phyloP scores from a whole-genome alignment of 2,797 vertebrate genomes.

The Gila robusta region DNA sequence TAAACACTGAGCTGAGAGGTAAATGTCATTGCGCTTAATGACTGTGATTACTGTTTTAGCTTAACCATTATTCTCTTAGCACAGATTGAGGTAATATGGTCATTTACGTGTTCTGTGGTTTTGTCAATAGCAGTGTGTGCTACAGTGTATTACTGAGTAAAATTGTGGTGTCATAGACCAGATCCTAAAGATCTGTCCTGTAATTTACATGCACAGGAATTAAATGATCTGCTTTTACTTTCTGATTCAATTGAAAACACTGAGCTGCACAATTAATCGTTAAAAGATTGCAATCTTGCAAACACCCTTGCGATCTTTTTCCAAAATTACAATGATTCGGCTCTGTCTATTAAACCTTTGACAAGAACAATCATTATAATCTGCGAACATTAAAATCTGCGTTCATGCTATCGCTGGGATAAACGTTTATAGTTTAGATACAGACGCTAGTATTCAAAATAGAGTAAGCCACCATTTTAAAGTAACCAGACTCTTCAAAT shows the following conservation, averaged over 20 bases:
- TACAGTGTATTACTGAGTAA: not conserved
- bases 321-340: not conserved
- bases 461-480: too few relatives aligned
- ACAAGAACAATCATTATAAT: too few relatives aligned
- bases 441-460: too few relatives aligned
- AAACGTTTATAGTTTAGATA: too few relatives aligned
- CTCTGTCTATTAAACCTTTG: not conserved
- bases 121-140: not conserved
- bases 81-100: slow-evolving; percentile 3
- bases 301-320: not conserved
- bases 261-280: not conserved
- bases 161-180: not conserved
- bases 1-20: slow-evolving; percentile 11
- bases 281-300: not conserved
- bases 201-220: not conserved
- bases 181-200: not conserved
- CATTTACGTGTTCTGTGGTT: not conserved
- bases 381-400: too few relatives aligned
- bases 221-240: not conserved
- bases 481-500: not conserved
- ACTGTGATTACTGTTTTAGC: not conserved
- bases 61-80: not conserved
- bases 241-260: not conserved
- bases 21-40: not conserved
- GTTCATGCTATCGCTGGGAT: too few relatives aligned